Evolutionary conservation across 2,888 invertebrate species (phyloP), one percentile per base, ranked within the genome.

Genomic region (Melieria picta): DNA sequence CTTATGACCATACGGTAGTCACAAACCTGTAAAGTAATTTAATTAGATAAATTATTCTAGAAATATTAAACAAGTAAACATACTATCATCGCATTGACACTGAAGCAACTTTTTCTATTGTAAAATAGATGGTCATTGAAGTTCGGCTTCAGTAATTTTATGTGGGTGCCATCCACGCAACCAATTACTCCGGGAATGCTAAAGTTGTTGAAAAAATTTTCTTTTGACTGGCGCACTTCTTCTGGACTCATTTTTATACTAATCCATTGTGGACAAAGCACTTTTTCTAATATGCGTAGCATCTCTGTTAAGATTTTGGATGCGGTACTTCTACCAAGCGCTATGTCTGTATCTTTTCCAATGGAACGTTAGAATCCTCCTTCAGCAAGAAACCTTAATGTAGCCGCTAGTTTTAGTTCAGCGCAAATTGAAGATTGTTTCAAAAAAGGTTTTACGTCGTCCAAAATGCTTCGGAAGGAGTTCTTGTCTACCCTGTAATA

Each of bases 141-240:
- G 6, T 6, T 10, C 16, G 60, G 60, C 43, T 42, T 58, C 9
- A 62, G 4, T 7, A 69, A 45, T 13, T 47, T 57, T 5, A 69
- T 16, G 42, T 69, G 63, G 43, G 62, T 69, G 43, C 69, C 63
- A n/a, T 69, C 63, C 47, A 63, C 52, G 45, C 57, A 63, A 6
- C 63, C 64, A 57, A 69, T 65, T 5, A 71, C 65, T 11, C 55
- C 60, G 11, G 71, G 65, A 16, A 71, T 71, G 30, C 61, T 50
- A 55, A 65, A 71, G 6, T 60, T 45, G 13, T 60, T 48, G n/a
- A 46, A 71, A 50, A 71, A 64, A 50, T 65, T 13, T 65, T 9
- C n/a, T 9, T 69, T 69, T 57, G 69, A 64, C 64, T 47, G 16
- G 16, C 16, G 16, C 16, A 16, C 11, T 48, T 69, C 55, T 30